These are phyloP conservation scores for Anarsia innoxiella DNA, from an alignment of 2,888 invertebrate genomes.

Conservation along the genomic window DNA sequence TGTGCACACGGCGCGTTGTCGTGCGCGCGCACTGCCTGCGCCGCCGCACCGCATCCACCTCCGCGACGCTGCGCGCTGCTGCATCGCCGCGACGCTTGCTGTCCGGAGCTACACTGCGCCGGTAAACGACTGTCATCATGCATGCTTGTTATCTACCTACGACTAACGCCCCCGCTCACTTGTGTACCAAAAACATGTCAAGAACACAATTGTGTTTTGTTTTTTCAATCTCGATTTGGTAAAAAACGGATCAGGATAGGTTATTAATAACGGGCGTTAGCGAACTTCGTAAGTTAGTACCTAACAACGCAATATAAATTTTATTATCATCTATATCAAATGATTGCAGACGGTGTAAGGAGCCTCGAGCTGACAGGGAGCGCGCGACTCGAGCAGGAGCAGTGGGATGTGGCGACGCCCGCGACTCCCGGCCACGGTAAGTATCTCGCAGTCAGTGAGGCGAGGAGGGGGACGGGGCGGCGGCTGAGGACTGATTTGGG, in stretches of 20 bases:
- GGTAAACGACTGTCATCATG: conserved; percentile 53
- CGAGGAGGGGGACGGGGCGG: neutral
- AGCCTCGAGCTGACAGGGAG: conserved; percentile 38
- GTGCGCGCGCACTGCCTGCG: conserved; percentile 86
- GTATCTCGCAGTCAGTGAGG: no score
- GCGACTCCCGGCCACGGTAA: conserved; percentile 9
- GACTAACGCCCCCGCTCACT: neutral
- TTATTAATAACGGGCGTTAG: no score
- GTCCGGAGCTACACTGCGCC: conserved; percentile 85
- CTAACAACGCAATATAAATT: neutral
- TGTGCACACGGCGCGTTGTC: conserved; percentile 83
- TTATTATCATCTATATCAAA: neutral
- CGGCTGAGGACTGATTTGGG: conserved; percentile 17
- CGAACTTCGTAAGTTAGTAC: neutral
- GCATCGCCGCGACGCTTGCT: conserved; percentile 81
- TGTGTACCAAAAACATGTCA: no score
- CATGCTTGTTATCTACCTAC: no score
- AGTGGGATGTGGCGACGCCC: neutral
- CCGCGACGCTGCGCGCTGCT: conserved; percentile 83
- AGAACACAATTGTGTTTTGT: no score
- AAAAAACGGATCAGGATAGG: no score
- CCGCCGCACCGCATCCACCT: conserved; percentile 82
- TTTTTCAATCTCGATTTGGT: no score
- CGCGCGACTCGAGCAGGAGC: conserved; percentile 31
- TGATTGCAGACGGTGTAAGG: conserved; percentile 42